Conservation (phyloP, 2,113 vertebrate genomes). For the Oxyruncus cristatus region DNA sequence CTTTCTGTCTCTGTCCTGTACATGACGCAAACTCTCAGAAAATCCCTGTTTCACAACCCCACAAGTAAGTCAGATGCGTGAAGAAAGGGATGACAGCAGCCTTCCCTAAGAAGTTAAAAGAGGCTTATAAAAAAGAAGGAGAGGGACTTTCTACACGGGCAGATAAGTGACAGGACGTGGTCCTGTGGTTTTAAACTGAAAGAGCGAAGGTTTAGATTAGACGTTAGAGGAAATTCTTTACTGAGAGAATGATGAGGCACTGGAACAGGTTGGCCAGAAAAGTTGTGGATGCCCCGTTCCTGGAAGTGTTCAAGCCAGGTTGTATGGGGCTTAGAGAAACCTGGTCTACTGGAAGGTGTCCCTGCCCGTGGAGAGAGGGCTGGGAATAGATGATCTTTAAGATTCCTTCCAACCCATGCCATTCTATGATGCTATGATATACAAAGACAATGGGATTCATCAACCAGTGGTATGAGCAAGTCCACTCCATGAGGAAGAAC, state of each 20-base stretch:
- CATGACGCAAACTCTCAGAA: not conserved
- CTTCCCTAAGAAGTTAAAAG: not conserved
- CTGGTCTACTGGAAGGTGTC: not conserved
- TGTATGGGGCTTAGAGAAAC: not conserved
- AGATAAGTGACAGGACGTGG: not conserved
- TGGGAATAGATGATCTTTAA: not conserved
- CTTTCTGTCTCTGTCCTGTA: not conserved
- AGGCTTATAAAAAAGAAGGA: not conserved
- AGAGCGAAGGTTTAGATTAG: not conserved
- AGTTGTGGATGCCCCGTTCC: not conserved
- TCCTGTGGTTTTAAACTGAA: not conserved
- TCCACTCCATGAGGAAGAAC: fast-evolving
- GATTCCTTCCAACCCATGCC: not conserved
- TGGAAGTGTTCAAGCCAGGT: not conserved
- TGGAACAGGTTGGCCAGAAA: not conserved
- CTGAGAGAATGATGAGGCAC: not conserved
- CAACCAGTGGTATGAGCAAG: not conserved
- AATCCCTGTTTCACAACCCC: not conserved
- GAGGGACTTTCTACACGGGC: not conserved
- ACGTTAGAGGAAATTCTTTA: not conserved
- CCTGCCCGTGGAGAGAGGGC: not conserved
- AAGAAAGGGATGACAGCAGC: not conserved
- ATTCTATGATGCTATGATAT: not conserved
- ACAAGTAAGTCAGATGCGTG: fast-evolving
- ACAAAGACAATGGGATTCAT: not conserved